phyloP scores from a whole-genome alignment of 1,140 invertebrate species.

The Drosophila saltans region DNA sequence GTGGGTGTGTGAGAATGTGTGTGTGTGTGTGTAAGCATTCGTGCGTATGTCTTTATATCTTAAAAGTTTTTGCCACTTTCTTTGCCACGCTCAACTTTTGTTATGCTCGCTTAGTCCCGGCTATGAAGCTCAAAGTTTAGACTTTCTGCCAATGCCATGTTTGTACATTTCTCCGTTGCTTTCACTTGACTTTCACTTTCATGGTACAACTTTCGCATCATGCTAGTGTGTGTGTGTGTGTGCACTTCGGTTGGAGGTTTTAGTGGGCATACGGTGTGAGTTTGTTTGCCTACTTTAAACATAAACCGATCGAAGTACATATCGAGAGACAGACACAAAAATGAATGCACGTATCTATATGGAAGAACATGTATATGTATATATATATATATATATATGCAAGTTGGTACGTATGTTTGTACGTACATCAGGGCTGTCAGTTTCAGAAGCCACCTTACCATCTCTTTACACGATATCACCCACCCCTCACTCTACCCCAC shows the following conservation, averaged over 20 bases:
- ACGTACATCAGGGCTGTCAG: slow-evolving; percentile 25
- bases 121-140: slow-evolving; percentile 14
- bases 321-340: slow-evolving; percentile 28
- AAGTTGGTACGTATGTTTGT: neutral
- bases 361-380: neutral
- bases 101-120: slow-evolving; percentile 68
- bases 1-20: slow-evolving; percentile 9
- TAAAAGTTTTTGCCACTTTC: slow-evolving; percentile 78
- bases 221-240: slow-evolving; percentile 20
- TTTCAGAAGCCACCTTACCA: slow-evolving; percentile 14
- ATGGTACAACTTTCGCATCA: slow-evolving; percentile 20
- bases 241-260: slow-evolving; percentile 4
- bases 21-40: slow-evolving; percentile 42
- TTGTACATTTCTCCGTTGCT: slow-evolving; percentile 51
- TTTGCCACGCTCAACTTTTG: slow-evolving; percentile 73
- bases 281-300: slow-evolving; percentile 70
- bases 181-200: slow-evolving; percentile 57
- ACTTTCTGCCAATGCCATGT: slow-evolving; percentile 40
- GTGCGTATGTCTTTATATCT: slow-evolving; percentile 77
- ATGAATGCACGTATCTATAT: slow-evolving; percentile 1
- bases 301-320: slow-evolving; percentile 62
- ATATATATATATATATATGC: neutral
- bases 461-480: too few species aligned
- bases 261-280: slow-evolving; percentile 14
- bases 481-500: neutral